These are phyloP conservation scores for Timema podura DNA, from an alignment of 2,888 invertebrate genomes.

Conservation along the genomic window DNA sequence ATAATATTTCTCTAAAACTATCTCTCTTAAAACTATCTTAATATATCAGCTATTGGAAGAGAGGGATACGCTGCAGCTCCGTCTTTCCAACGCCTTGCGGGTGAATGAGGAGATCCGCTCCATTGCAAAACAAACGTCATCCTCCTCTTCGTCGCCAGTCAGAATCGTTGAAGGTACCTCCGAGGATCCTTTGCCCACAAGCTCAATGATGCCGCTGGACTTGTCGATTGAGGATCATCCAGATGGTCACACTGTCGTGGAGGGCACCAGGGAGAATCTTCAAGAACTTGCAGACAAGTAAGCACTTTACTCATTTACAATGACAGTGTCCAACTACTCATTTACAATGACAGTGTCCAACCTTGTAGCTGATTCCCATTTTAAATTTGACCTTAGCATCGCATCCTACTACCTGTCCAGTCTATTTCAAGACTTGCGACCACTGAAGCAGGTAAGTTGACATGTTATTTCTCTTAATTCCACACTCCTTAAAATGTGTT, in stretches of 20 bases:
- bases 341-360: too few relatives aligned
- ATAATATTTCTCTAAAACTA: not conserved
- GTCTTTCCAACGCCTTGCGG: slow-evolving; percentile 74
- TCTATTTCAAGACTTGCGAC: too few relatives aligned
- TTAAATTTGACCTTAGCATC: too few relatives aligned
- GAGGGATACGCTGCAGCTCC: slow-evolving; percentile 76
- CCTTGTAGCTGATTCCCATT: too few relatives aligned
- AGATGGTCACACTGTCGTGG: not conserved
- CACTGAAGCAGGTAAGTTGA: too few relatives aligned
- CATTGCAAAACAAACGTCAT: not conserved
- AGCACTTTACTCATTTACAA: not conserved
- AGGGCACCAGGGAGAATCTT: slow-evolving; percentile 13
- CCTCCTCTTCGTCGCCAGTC: not conserved
- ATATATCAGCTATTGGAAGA: slow-evolving; percentile 65
- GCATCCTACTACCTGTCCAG: too few relatives aligned
- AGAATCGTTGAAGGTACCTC: not conserved
- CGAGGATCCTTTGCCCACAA: too few relatives aligned
- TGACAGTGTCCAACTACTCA: too few relatives aligned
- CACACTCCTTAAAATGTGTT: too few relatives aligned
- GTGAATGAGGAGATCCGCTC: slow-evolving; percentile 61
- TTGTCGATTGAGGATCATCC: not conserved
- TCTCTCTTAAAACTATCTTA: slow-evolving; percentile 8
- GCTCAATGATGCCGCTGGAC: slow-evolving; percentile 3
- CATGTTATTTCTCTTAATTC: too few relatives aligned
- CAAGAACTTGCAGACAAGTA: slow-evolving; percentile 26